phyloP scores from a whole-genome alignment of 2,113 vertebrate species.

The Micromys minutus region DNA sequence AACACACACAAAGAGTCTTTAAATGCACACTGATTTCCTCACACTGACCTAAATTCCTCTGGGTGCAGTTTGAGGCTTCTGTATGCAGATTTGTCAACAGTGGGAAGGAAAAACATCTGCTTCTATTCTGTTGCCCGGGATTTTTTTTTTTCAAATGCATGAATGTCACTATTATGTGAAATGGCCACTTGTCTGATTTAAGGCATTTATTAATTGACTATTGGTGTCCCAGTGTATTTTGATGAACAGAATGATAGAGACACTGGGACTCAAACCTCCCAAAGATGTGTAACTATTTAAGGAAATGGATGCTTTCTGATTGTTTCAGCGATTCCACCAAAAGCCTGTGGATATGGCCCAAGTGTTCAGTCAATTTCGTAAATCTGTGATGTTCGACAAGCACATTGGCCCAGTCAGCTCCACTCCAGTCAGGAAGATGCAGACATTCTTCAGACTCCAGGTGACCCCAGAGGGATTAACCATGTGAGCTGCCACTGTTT shows the following conservation, averaged over 20 bases:
- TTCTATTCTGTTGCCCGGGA: background rate
- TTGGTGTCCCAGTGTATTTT: constrained; percentile 40
- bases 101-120: constrained; percentile 68
- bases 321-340: constrained; percentile 19
- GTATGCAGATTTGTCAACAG: constrained; percentile 56
- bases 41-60: constrained; percentile 71
- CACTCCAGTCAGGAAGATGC: background rate
- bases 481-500: background rate
- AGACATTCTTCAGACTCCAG: background rate
- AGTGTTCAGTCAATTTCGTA: background rate
- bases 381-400: constrained; percentile 34
- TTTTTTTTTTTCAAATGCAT: constrained; percentile 65
- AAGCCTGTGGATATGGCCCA: constrained; percentile 30
- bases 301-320: constrained; percentile 52
- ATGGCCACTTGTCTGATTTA: constrained; percentile 61
- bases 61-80: constrained; percentile 32
- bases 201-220: constrained; percentile 69
- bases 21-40: constrained; percentile 76
- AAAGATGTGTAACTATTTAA: constrained; percentile 52
- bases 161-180: constrained; percentile 57
- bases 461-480: constrained; percentile 12
- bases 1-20: constrained; percentile 66
- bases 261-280: constrained; percentile 41
- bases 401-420: background rate
- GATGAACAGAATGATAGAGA: constrained; percentile 4